Evolutionary conservation across 2,888 invertebrate genomes (phyloP), one percentile per base, ranked within the genome.

Genomic region (Agrypnus murinus): DNA sequence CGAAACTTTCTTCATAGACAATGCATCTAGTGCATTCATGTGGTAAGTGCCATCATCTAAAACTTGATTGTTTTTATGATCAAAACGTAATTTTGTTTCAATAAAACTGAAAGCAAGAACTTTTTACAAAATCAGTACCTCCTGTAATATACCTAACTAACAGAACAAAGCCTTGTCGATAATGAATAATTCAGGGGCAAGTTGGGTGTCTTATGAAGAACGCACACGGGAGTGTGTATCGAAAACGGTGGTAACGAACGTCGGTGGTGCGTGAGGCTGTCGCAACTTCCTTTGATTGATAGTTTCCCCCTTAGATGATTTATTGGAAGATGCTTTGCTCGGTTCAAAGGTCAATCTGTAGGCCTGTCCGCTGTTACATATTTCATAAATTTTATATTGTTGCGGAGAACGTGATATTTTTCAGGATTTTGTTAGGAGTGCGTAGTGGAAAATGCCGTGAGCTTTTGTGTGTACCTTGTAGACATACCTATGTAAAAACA

Each of bases 301-400:
- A 77, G 77, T 74, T 77, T 75, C 75, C 71, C 55, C 66, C 72
- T 50, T 69, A 70, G 74, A 75, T 75, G 77, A 75, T 77, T 76
- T 77, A 77, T 77, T 75, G 75, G 73, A 75, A 69, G 75, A 75
- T 73, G 75, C 72, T 76, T 71, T 63, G 73, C 69, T 74, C 71
- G 68, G 74, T 75, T 75, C 74, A 71, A 60, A 75, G 76, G 75
- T 76, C 75, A 77, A 76, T 77, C 73, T 75, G 73, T 75, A 73
- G 75, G 66, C 69, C 63, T 70, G 70, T 73, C 68, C 64, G 58
- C 74, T 72, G 68, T 71, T 74, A 70, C 70, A 71, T 74, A 74
- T 74, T 74, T 72, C 74, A 74, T 74, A 74, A 72, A 74, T 70
- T 74, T 73, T 62, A 70, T 73, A 74, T 72, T 72, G 67, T 67